Evolutionary conservation across 2,888 invertebrate species (phyloP).

Genomic region (Xylocampa areola): DNA sequence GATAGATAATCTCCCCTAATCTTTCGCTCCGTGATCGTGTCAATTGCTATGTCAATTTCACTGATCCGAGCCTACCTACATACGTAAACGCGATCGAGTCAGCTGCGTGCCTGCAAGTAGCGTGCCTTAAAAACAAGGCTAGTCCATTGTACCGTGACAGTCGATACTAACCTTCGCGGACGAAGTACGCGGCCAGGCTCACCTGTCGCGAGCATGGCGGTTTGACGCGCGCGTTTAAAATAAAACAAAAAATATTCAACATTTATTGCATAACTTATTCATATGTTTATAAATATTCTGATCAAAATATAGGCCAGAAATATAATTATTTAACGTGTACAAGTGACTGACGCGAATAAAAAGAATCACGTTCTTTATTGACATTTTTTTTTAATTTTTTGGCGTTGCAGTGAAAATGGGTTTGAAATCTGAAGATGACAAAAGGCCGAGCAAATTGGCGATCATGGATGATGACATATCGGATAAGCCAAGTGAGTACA

Average conservation of each 20-base stretch:
- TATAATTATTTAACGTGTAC: constrained; percentile 33
- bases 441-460: constrained; percentile 86
- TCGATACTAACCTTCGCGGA: constrained; percentile 79
- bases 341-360: constrained; percentile 50
- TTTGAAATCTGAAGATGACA: constrained; percentile 84
- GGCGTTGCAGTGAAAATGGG: constrained; percentile 81
- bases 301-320: constrained; percentile 10
- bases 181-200: constrained; percentile 71
- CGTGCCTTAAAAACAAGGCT: constrained; percentile 84
- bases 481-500: constrained; percentile 80
- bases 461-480: constrained; percentile 86
- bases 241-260: constrained; percentile 55
- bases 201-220: constrained; percentile 71
- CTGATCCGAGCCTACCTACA: constrained; percentile 62
- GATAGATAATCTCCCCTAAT: constrained; percentile 1
- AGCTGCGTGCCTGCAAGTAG: constrained; percentile 65
- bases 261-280: constrained; percentile 21
- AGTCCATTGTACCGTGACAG: constrained; percentile 78
- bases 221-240: constrained; percentile 73
- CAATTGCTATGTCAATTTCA: constrained; percentile 70
- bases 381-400: constrained; percentile 48
- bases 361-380: constrained; percentile 54
- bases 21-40: constrained; percentile 37
- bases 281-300: constrained; percentile 13
- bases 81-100: constrained; percentile 49